A percentile compares a stretch with the other conserved stretches of the same genome.
Evolutionary conservation across 1,140 invertebrate genomes (phyloP).

Genomic region (Tetragonula clypearis): DNA sequence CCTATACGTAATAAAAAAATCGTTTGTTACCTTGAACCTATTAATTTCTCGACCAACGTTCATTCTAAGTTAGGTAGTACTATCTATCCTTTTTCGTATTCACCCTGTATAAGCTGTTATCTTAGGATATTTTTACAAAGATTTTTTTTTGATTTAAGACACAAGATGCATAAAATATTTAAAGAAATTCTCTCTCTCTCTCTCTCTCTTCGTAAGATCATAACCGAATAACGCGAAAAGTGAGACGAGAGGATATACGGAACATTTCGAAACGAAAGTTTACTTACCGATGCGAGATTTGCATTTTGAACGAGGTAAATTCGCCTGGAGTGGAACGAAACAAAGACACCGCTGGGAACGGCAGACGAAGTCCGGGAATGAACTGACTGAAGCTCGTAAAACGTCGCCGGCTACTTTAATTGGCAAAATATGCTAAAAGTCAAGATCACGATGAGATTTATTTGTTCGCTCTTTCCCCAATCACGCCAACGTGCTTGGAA

Average conservation of each 20-base stretch:
- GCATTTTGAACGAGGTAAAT: slow-evolving; percentile 67
- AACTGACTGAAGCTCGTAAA: slow-evolving; percentile 65
- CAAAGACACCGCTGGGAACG: slow-evolving; percentile 64
- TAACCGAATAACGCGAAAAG: neutral
- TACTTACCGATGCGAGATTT: slow-evolving; percentile 55
- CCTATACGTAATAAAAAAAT: too few relatives aligned
- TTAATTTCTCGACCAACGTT: too few relatives aligned
- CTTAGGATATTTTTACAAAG: too few relatives aligned
- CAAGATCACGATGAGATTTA: slow-evolving; percentile 70
- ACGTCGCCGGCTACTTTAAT: slow-evolving; percentile 70
- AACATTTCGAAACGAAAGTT: slow-evolving; percentile 10
- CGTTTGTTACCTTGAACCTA: too few relatives aligned
- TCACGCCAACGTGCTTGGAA: slow-evolving; percentile 50
- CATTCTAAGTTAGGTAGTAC: too few relatives aligned
- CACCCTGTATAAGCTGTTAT: too few relatives aligned
- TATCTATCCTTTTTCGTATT: too few relatives aligned
- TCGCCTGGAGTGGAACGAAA: slow-evolving; percentile 59
- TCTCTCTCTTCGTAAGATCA: too few relatives aligned
- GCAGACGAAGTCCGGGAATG: slow-evolving; percentile 54
- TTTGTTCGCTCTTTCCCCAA: slow-evolving; percentile 52
- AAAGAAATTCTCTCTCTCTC: too few relatives aligned
- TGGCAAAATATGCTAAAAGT: slow-evolving; percentile 74
- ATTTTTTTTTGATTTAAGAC: too few relatives aligned
- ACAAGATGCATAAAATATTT: too few relatives aligned
- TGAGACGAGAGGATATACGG: too few relatives aligned